phyloP scores from a whole-genome alignment of 2,797 vertebrate genomes.

The Pygocentrus nattereri region DNA sequence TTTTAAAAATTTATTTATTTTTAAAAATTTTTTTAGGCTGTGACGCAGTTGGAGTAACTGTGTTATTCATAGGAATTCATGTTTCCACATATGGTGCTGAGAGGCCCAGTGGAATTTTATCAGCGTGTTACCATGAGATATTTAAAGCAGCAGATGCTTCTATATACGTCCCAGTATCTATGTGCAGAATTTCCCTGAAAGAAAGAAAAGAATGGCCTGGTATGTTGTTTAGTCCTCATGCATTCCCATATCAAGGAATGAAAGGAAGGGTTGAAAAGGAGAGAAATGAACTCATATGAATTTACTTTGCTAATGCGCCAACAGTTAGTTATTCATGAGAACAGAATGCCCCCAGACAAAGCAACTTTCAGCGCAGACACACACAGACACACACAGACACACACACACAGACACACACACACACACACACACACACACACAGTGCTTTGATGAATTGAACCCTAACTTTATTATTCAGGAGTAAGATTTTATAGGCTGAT shows the following conservation, averaged over 20 bases:
- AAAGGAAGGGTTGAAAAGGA: background rate
- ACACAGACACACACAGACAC: no score
- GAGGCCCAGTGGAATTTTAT: conserved; percentile 52
- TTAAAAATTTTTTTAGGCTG: conserved; percentile 3
- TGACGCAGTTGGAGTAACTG: conserved; percentile 19
- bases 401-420: no score
- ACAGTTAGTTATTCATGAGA: no score
- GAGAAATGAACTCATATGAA: background rate
- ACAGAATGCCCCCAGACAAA: no score
- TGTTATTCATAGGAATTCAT: conserved; percentile 39
- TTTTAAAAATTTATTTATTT: no score
- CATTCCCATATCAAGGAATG: background rate
- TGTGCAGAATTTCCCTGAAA: background rate
- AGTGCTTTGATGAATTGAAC: no score
- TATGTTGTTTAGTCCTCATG: background rate
- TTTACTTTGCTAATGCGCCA: background rate
- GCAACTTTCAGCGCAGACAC: no score
- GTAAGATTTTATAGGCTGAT: no score
- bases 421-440: no score
- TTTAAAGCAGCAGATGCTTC: conserved; percentile 38
- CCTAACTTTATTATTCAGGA: no score
- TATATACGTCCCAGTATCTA: conserved; percentile 43
- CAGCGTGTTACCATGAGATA: conserved; percentile 39
- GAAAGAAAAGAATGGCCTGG: background rate
- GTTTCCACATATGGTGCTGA: conserved; percentile 45